Evolutionary conservation across 1,140 invertebrate genomes (phyloP).

Genomic region (Drosophila nigromelanica): DNA sequence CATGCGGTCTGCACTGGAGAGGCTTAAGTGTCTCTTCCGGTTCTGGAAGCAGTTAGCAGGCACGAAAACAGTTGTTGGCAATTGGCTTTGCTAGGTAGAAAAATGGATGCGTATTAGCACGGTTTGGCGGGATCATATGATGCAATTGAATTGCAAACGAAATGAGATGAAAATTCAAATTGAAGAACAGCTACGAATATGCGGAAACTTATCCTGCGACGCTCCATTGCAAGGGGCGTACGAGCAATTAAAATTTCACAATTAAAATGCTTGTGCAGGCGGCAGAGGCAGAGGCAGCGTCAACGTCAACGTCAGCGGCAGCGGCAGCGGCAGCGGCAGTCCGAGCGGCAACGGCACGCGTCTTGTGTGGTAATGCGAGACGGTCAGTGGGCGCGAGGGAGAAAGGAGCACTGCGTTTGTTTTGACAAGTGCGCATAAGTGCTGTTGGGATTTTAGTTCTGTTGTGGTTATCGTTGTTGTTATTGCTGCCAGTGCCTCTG

Average conservation of each 20-base stretch:
- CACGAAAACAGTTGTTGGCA: slow-evolving; percentile 1
- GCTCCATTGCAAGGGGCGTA: slow-evolving; percentile 27
- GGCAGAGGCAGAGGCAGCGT: background rate
- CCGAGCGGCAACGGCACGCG: slow-evolving; percentile 17
- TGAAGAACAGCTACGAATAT: slow-evolving; percentile 9
- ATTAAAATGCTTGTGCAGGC: slow-evolving; percentile 42
- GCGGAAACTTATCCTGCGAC: slow-evolving; percentile 25
- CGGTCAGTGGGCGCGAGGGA: slow-evolving; percentile 2
- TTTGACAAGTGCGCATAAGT: slow-evolving; percentile 71
- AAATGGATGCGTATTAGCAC: background rate
- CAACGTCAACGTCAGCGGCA: too few relatives aligned
- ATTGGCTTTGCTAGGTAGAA: background rate
- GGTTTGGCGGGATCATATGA: slow-evolving; percentile 16
- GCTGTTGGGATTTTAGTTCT: slow-evolving; percentile 24
- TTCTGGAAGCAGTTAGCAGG: background rate
- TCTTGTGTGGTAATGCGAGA: slow-evolving; percentile 28
- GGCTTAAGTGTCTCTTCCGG: slow-evolving; percentile 11
- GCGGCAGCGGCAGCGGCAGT: background rate
- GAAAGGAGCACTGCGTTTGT: slow-evolving; percentile 45
- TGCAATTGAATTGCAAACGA: slow-evolving; percentile 13
- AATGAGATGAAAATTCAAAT: slow-evolving; percentile 28
- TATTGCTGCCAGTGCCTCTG: slow-evolving; percentile 2
- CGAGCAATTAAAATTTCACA: slow-evolving; percentile 63
- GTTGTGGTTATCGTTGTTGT: slow-evolving; percentile 42
- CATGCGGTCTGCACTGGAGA: background rate